Conservation (phyloP, 2,113 vertebrate genomes). For the Engraulis encrasicolus region DNA sequence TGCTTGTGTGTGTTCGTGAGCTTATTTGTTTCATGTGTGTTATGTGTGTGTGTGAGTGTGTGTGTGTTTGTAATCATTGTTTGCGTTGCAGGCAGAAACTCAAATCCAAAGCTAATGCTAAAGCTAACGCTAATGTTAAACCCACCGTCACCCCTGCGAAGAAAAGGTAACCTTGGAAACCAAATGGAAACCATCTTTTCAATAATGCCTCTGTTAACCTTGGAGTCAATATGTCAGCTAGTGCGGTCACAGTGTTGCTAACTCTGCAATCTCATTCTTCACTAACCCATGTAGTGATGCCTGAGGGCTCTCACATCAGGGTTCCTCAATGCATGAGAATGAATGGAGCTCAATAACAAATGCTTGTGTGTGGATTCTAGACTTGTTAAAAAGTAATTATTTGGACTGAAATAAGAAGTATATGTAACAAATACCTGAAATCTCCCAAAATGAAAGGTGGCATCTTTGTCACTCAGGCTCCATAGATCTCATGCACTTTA, state of each 20-base stretch:
- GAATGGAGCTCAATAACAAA: background rate
- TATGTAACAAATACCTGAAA: background rate
- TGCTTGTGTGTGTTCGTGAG: slow-evolving; percentile 11
- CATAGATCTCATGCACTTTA: slow-evolving; percentile 2
- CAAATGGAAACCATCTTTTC: background rate
- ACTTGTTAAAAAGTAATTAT: background rate
- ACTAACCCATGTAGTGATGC: background rate
- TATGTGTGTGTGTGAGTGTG: slow-evolving; percentile 15
- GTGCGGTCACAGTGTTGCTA: background rate
- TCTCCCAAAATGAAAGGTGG: background rate
- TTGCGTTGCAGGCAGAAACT: slow-evolving; percentile 85
- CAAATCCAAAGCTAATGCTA: slow-evolving; percentile 77
- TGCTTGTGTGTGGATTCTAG: no score
- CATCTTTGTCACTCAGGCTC: background rate
- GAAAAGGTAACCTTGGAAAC: slow-evolving; percentile 83
- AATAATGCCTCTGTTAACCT: background rate
- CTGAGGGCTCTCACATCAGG: background rate
- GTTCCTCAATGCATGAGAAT: background rate
- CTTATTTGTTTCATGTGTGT: slow-evolving; percentile 23
- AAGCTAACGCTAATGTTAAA: slow-evolving; percentile 81
- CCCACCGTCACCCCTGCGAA: slow-evolving; percentile 69
- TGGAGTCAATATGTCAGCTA: background rate
- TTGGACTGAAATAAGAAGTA: background rate
- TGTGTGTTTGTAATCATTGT: slow-evolving; percentile 69
- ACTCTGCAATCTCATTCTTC: background rate